Percentiles rank a stretch among this genome's conserved stretches.
phyloP scores from a whole-genome alignment of 2,888 invertebrate genomes.

The Phortica magna region DNA sequence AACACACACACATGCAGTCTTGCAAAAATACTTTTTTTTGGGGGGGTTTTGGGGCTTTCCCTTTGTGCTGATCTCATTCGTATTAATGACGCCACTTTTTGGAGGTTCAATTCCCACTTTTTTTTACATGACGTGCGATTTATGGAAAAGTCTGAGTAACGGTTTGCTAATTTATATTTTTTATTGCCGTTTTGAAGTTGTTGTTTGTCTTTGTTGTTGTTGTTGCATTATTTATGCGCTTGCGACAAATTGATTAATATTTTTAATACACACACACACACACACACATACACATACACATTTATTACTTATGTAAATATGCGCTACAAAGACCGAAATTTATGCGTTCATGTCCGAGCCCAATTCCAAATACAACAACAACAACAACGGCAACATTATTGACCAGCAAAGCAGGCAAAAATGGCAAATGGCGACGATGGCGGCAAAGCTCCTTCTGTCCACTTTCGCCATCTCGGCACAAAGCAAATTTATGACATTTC shows the following conservation, averaged over 20 bases:
- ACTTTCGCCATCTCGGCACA: background rate
- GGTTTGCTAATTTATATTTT: background rate
- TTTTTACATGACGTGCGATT: background rate
- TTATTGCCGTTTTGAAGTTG: background rate
- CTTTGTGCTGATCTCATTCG: background rate
- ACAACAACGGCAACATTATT: background rate
- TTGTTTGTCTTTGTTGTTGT: background rate
- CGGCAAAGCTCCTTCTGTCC: too few species aligned
- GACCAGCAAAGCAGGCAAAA: background rate
- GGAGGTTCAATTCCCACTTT: background rate
- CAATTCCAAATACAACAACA: background rate
- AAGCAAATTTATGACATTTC: constrained; percentile 5
- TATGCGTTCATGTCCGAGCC: background rate
- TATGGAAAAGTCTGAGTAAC: background rate
- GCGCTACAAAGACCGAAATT: constrained; percentile 5
- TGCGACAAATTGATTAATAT: constrained; percentile 15
- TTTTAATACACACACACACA: background rate
- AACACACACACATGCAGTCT: background rate
- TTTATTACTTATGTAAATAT: constrained; percentile 8
- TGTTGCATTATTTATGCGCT: background rate
- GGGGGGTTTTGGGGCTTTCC: background rate
- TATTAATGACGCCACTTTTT: background rate
- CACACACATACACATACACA: too few species aligned
- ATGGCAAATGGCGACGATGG: too few species aligned
- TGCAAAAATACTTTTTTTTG: background rate